Percentiles rank a stretch among this genome's conserved stretches.
Evolutionary conservation across 2,797 vertebrate genomes (phyloP).

Genomic region (Lithobates sylvaticus): DNA sequence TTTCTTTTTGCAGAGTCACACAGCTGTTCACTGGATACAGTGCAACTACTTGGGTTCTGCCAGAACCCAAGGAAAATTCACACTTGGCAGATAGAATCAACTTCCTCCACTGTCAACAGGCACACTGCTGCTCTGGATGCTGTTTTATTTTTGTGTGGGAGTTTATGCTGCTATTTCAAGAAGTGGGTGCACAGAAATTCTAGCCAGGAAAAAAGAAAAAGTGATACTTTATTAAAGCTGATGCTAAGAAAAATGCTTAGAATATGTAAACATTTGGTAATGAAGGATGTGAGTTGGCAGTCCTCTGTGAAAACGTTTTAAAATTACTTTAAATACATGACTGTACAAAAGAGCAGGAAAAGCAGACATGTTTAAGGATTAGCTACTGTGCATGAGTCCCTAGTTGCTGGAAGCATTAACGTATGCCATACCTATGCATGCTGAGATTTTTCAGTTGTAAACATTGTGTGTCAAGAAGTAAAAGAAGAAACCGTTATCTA

Average conservation of each 20-base stretch:
- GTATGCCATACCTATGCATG: neutral
- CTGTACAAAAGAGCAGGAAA: slow-evolving; percentile 6
- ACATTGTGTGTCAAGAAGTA: neutral
- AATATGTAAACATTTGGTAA: slow-evolving; percentile 42
- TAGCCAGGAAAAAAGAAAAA: slow-evolving; percentile 25
- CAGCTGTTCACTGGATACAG: slow-evolving; percentile 55
- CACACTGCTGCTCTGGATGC: slow-evolving; percentile 51
- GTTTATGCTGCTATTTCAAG: slow-evolving; percentile 51
- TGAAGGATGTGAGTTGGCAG: slow-evolving; percentile 15
- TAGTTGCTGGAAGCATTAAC: neutral
- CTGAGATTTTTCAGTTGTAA: neutral
- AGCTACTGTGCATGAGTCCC: neutral
- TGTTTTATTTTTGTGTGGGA: slow-evolving; percentile 54
- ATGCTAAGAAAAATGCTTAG: slow-evolving; percentile 39
- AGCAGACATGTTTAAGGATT: neutral
- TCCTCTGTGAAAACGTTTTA: neutral
- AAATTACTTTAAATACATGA: slow-evolving; percentile 3
- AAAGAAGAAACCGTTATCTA: too few species aligned
- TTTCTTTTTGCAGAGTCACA: slow-evolving; percentile 46
- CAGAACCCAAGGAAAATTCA: slow-evolving; percentile 55
- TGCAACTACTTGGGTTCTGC: slow-evolving; percentile 47
- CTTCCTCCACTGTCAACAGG: slow-evolving; percentile 57
- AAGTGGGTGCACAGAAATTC: slow-evolving; percentile 28
- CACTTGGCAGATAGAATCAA: slow-evolving; percentile 58
- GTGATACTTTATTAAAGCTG: slow-evolving; percentile 28